Conservation (phyloP, 2,113 vertebrate species). For the Balaeniceps rex region DNA sequence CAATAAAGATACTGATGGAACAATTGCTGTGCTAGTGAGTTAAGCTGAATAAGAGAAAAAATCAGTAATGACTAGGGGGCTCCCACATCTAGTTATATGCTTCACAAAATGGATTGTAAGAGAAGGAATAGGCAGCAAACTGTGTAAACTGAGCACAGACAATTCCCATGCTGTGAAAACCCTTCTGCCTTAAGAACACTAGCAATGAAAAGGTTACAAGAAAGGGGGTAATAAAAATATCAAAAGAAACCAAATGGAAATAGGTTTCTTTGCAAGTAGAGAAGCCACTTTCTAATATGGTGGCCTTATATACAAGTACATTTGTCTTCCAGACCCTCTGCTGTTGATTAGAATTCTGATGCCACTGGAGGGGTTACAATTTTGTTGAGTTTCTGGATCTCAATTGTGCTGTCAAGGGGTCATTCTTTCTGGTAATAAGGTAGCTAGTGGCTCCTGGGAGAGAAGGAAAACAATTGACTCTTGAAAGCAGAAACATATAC, state of each 20-base stretch:
- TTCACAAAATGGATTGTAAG: slow-evolving; percentile 29
- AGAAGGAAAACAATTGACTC: slow-evolving; percentile 66
- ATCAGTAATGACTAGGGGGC: not conserved
- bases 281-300: slow-evolving; percentile 50
- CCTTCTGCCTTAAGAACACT: slow-evolving; percentile 33
- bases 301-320: slow-evolving; percentile 43
- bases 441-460: slow-evolving; percentile 66
- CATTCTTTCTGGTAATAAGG: slow-evolving; percentile 74
- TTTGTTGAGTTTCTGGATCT: slow-evolving; percentile 68
- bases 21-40: not conserved
- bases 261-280: slow-evolving; percentile 50
- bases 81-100: not conserved
- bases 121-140: slow-evolving; percentile 41
- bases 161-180: slow-evolving; percentile 40
- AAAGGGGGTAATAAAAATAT: slow-evolving; percentile 59
- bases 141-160: slow-evolving; percentile 44
- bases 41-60: slow-evolving; percentile 19
- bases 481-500: slow-evolving; percentile 60
- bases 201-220: slow-evolving; percentile 50
- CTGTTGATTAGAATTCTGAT: slow-evolving; percentile 66
- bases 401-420: slow-evolving; percentile 60
- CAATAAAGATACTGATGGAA: not conserved
- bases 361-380: slow-evolving; percentile 63
- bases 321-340: slow-evolving; percentile 69
- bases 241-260: slow-evolving; percentile 47